Evolutionary conservation across 92 coral and sea anemone species (phyloP).

Genomic region (Umimayanthus kanabou): DNA sequence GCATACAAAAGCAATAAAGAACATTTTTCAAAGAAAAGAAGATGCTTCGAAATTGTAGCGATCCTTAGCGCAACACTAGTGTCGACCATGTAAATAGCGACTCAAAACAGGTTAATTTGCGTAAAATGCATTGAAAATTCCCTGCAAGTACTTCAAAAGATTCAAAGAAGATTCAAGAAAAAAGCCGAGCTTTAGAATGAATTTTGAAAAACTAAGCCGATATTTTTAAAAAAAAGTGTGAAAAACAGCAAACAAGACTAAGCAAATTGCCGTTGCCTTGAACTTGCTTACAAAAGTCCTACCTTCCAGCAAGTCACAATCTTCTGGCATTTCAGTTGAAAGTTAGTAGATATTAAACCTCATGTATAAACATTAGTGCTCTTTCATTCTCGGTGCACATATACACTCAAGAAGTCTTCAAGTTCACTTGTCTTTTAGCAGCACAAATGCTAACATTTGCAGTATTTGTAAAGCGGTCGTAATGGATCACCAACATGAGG

Average conservation of each 20-base stretch:
- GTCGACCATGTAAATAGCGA: no score
- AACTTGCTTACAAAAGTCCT: neutral
- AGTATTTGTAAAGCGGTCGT: neutral
- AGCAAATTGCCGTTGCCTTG: neutral
- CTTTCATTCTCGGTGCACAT: neutral
- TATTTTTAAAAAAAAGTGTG: no score
- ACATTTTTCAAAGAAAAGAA: no score
- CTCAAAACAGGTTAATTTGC: neutral
- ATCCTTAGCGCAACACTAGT: no score
- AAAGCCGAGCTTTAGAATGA: neutral
- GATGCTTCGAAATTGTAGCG: no score
- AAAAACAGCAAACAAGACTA: no score
- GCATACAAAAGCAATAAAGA: no score
- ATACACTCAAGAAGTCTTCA: neutral
- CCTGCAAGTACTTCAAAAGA: no score
- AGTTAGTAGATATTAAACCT: neutral
- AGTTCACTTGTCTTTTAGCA: neutral
- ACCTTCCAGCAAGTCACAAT: neutral
- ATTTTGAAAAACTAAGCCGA: no score
- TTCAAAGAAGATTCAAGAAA: neutral
- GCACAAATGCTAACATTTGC: neutral
- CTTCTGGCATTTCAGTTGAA: no score
- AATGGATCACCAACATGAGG: no score
- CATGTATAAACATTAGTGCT: neutral
- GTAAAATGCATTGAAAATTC: no score